These are phyloP conservation scores for Eupithecia tripunctaria DNA, from an alignment of 2,888 invertebrate genomes.

Conservation along the genomic window DNA sequence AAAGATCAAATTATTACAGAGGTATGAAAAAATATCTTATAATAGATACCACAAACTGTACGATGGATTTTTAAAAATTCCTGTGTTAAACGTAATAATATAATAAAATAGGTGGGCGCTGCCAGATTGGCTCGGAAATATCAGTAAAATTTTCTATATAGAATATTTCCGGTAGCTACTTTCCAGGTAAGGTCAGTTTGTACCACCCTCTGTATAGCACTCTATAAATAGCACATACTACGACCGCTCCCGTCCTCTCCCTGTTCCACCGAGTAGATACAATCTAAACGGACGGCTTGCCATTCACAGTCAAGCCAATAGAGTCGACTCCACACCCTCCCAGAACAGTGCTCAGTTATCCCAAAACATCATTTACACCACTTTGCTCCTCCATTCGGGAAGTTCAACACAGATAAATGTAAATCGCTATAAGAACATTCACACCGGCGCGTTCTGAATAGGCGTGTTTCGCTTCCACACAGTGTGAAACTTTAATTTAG, in stretches of 20 bases:
- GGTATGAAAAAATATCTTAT: too few species aligned
- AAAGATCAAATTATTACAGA: too few species aligned
- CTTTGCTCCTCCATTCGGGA: background rate
- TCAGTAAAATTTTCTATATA: too few species aligned
- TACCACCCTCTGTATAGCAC: too few species aligned
- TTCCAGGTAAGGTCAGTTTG: too few species aligned
- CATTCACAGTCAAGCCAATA: background rate
- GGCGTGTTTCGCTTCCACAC: background rate
- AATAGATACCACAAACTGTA: too few species aligned
- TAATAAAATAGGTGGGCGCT: too few species aligned
- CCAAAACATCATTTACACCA: background rate
- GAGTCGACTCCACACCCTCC: background rate
- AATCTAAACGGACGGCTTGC: background rate
- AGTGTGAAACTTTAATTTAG: background rate
- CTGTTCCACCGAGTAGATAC: background rate
- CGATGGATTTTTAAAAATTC: too few species aligned
- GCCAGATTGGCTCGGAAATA: too few species aligned
- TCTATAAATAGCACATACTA: background rate
- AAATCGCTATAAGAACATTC: background rate
- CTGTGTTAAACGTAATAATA: too few species aligned
- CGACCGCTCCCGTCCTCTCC: background rate
- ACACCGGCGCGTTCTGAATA: background rate
- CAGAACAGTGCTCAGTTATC: background rate
- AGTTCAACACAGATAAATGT: conserved; percentile 1
- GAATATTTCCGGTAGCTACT: too few species aligned